Evolutionary conservation across 2,888 invertebrate genomes (phyloP).

Genomic region (Drosophila phalerata): DNA sequence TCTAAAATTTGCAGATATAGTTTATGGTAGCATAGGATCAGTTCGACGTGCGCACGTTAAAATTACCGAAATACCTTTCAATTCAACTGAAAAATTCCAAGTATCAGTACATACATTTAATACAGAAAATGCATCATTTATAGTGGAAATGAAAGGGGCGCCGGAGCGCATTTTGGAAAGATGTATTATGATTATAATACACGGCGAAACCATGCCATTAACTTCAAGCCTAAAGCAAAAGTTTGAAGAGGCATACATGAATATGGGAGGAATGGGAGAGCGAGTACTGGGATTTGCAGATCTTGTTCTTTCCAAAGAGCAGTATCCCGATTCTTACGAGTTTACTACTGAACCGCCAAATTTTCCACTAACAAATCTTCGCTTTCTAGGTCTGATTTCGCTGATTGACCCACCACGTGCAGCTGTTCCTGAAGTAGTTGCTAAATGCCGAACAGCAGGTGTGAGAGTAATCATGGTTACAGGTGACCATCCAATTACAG

Average conservation of each 20-base stretch:
- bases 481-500: constrained; percentile 97
- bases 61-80: constrained; percentile 95
- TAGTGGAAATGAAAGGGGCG: constrained; percentile 98
- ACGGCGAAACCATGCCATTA: constrained; percentile 86
- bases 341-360: constrained; percentile 90
- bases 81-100: constrained; percentile 97
- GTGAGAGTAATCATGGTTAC: constrained; percentile 98
- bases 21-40: constrained; percentile 92
- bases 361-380: constrained; percentile 88
- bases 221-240: constrained; percentile 90
- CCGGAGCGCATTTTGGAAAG: constrained; percentile 97
- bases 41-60: constrained; percentile 94
- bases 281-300: constrained; percentile 97
- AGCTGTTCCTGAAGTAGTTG: constrained; percentile 98
- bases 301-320: constrained; percentile 93
- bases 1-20: constrained; percentile 96
- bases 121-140: constrained; percentile 93
- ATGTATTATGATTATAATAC: constrained; percentile 94
- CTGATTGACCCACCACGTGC: constrained; percentile 99
- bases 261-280: constrained; percentile 95
- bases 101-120: constrained; percentile 97
- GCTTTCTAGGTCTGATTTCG: constrained; percentile 94
- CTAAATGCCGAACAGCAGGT: constrained; percentile 97
- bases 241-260: constrained; percentile 96
- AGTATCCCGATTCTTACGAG: constrained; percentile 95